Evolutionary conservation across 2,113 vertebrate genomes (phyloP).

Genomic region (Phycodurus eques): DNA sequence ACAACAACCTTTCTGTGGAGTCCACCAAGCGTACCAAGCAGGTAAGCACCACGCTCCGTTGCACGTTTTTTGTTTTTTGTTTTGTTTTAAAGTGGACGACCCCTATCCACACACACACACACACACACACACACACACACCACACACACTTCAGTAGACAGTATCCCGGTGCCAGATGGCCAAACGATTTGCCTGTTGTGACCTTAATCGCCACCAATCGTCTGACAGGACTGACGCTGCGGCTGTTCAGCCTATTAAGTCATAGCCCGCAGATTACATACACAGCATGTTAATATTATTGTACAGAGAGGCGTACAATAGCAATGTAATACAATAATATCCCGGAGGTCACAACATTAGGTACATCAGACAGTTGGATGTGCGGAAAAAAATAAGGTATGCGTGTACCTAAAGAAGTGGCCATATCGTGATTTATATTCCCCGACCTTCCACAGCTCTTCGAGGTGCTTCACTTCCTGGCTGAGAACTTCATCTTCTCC

Average conservation of each 20-base stretch:
- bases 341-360: background rate
- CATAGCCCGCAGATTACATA: slow-evolving; percentile 21
- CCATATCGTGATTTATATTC: background rate
- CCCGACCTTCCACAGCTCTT: slow-evolving; percentile 78
- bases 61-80: background rate
- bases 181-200: slow-evolving; percentile 48
- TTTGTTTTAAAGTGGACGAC: background rate
- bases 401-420: background rate
- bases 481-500: slow-evolving; percentile 98
- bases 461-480: slow-evolving; percentile 93
- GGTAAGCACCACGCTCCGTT: slow-evolving; percentile 61
- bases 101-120: background rate
- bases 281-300: background rate
- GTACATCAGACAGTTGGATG: too few species aligned
- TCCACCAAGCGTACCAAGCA: slow-evolving; percentile 93
- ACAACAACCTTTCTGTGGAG: slow-evolving; percentile 90
- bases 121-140: too few species aligned
- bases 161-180: slow-evolving; percentile 54
- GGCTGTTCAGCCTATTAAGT: slow-evolving; percentile 11
- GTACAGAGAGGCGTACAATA: background rate
- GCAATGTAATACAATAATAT: background rate
- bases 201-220: slow-evolving; percentile 58
- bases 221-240: slow-evolving; percentile 38
- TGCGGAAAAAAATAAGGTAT: too few species aligned
- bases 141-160: background rate